These are phyloP conservation scores for Pseudorectes ferrugineus DNA, from an alignment of 2,113 vertebrate genomes.

Conservation along the genomic window DNA sequence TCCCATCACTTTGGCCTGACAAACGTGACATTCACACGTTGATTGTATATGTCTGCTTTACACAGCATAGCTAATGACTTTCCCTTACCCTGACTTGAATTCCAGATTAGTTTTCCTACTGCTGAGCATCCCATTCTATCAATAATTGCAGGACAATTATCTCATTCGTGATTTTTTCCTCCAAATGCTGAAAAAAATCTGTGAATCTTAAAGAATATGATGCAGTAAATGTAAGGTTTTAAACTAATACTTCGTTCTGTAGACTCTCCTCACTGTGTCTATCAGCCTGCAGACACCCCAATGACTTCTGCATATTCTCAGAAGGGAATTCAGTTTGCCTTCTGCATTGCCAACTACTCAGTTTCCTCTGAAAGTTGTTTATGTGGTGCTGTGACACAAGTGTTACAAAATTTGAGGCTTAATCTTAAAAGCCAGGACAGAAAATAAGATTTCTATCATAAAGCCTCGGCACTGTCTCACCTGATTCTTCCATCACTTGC, in stretches of 20 bases:
- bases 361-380: neutral
- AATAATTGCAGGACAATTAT: slow-evolving; percentile 47
- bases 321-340: neutral
- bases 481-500: neutral
- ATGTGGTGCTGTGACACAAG: neutral
- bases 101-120: slow-evolving; percentile 31
- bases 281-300: neutral
- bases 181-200: neutral
- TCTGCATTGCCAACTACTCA: neutral
- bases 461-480: neutral
- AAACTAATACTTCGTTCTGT: neutral
- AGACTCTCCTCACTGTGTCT: neutral
- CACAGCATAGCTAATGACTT: slow-evolving; percentile 59
- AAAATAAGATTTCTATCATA: neutral
- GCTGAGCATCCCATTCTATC: slow-evolving; percentile 6
- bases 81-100: slow-evolving; percentile 49
- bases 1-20: slow-evolving; percentile 58
- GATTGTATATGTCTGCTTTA: slow-evolving; percentile 54
- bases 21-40: slow-evolving; percentile 61
- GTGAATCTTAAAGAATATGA: neutral
- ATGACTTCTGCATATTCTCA: neutral
- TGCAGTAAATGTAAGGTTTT: neutral
- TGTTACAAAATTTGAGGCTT: neutral
- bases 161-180: neutral
- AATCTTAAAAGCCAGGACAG: neutral